Conservation (phyloP, 2,797 vertebrate species). For the Melanotaenia parkinsoni region DNA sequence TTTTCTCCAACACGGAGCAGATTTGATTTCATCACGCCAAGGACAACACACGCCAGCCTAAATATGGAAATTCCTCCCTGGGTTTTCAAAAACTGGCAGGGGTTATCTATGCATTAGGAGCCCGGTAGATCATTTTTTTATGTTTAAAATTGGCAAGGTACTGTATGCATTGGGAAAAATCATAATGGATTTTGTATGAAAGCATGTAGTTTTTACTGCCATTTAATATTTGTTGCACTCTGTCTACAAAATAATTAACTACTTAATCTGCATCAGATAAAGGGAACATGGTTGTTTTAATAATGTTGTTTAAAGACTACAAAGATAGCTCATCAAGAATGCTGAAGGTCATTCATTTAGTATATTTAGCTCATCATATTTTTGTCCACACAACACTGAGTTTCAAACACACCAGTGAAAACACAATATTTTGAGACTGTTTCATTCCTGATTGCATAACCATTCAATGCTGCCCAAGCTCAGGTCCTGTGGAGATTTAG, state of each 20-base stretch:
- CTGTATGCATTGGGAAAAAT: slow-evolving; percentile 48
- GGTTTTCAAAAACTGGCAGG: slow-evolving; percentile 8
- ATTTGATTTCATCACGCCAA: slow-evolving; percentile 50
- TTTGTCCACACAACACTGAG: slow-evolving; percentile 39
- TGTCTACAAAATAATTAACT: slow-evolving; percentile 25
- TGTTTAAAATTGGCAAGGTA: slow-evolving; percentile 17
- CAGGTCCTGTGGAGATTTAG: slow-evolving; percentile 40
- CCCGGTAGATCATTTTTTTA: neutral
- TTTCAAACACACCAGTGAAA: slow-evolving; percentile 51
- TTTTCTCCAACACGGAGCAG: slow-evolving; percentile 34
- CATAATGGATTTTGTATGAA: slow-evolving; percentile 12
- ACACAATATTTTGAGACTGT: slow-evolving; percentile 50
- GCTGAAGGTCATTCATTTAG: slow-evolving; percentile 66
- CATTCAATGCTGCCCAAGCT: slow-evolving; percentile 39
- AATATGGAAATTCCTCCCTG: slow-evolving; percentile 47
- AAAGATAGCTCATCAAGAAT: slow-evolving; percentile 55
- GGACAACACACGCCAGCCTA: slow-evolving; percentile 35
- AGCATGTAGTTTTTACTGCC: neutral
- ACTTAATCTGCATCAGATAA: slow-evolving; percentile 44
- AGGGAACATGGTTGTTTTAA: slow-evolving; percentile 31
- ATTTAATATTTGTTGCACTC: slow-evolving; percentile 11
- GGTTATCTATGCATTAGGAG: slow-evolving; percentile 18
- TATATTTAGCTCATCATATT: slow-evolving; percentile 72
- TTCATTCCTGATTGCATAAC: slow-evolving; percentile 65
- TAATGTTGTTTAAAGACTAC: slow-evolving; percentile 24